A percentile compares a stretch with the other conserved stretches of the same genome.
phyloP scores from a whole-genome alignment of 30 jellyfish, hydroid and myxozoan genomes.

The Hydractinia symbiolongicarpus region DNA sequence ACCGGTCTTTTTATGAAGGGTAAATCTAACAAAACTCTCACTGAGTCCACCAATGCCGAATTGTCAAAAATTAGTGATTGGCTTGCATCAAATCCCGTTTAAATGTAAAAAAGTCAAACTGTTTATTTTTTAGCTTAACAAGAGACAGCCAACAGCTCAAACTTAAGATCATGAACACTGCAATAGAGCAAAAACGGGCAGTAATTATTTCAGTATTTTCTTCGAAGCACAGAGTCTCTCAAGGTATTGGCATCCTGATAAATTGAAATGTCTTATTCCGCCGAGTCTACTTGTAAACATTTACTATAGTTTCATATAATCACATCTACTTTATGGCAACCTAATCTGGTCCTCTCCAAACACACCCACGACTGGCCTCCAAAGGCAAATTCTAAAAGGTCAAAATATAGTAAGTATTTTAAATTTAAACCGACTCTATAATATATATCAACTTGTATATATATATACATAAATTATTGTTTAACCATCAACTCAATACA shows the following conservation, averaged over 20 bases:
- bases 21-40: background rate
- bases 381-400: background rate
- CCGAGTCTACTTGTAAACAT: constrained; percentile 6
- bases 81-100: background rate
- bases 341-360: constrained; percentile 19
- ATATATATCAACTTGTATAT: no score
- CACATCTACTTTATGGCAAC: constrained; percentile 21
- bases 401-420: background rate
- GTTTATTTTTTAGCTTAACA: background rate
- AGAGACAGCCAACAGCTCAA: background rate
- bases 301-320: constrained; percentile 21
- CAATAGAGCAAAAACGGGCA: background rate
- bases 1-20: background rate
- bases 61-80: background rate
- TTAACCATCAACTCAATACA: background rate
- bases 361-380: background rate
- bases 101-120: background rate
- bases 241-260: constrained; percentile 37
- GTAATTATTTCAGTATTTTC: constrained; percentile 26
- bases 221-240: constrained; percentile 20
- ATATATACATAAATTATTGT: background rate
- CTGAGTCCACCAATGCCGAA: background rate
- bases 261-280: constrained; percentile 25
- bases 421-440: background rate
- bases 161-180: background rate